Base-by-base conservation (phyloP, 2,888 invertebrate genomes). In the Macroteleia sp. region DNA sequence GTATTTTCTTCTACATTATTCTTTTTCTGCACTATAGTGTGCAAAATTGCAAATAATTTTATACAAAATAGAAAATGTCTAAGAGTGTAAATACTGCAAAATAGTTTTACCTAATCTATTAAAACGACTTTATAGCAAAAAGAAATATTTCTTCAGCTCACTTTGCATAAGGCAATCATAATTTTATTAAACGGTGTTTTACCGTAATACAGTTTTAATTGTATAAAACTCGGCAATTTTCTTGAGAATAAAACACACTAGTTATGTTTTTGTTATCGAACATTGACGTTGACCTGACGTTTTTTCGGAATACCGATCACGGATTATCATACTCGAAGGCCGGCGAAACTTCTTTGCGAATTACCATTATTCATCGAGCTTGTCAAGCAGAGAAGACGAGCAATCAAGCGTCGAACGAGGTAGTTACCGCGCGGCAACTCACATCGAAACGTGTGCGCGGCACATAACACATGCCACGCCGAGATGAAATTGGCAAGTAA, bases 401-500 rank as follows among this genome's bases (percentile, higher is more conserved):
- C 69, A 81, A 76, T 76, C 70, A 76, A 76, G 64, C 70, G 70
- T 57, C 70, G 44, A 64, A 62, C 76, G 50, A 74, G 59, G 73
- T 77, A 59, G 69, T 69, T 73, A 67, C 67, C 64, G 46, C 62
- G 52, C 54, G 50, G 59, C 62, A 48, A 71, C 56, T 77, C 54
- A 57, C 67, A 44, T 57, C 62, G 36, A 46, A 67, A 57, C 67
- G 67, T 73, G 62, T 62, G 50, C 56, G 28, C 48, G 41, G 6
- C 57, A 42, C 64, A 50, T 44, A 75, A 66, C 66, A 61, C 66
- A 69, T 71, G 61, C 70, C 56, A 61, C 36, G 39, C 57, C 32
- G 9, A 73, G 64, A 73, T 79, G 73, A 79, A 78, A 77, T 76
- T 64, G 64, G 66, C 79, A 78, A 74, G 77, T 79, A 80, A 77